Base-by-base conservation (phyloP, 2,113 vertebrate genomes). In the Toxostoma redivivum region DNA sequence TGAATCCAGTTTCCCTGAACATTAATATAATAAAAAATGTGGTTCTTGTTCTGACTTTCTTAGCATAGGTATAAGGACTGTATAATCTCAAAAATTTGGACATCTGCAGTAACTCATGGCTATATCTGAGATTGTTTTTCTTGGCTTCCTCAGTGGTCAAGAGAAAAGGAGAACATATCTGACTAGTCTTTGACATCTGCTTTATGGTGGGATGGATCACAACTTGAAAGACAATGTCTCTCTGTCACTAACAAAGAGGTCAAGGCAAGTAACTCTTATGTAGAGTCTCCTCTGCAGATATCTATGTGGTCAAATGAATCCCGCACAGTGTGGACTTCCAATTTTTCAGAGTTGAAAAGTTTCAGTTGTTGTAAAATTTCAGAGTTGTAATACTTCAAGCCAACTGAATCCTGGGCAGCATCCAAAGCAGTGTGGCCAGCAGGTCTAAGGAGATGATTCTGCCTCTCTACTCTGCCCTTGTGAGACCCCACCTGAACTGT, bases 281-380 rank as follows among this genome's bases (percentile, higher is more conserved):
- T 22, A 45, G 16, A 53, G 2, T 62, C 30, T 74, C 35, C 27
- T 88, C 28, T 18, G 12, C 2, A 38, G 12, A 35, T n/a, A 47
- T 3, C 30, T 67, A 11, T 11, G 6, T 47, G 17, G 20, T n/a
- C 0, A 0, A 67, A 92, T 45, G 28, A 65, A 76, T 88, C 45
- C 67, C 58, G 56, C 19, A 9, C 31, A 44, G 13, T 53, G 18
- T 10, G 6, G n/a, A 18, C 40, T 64, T 31, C 11, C 47, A 48
- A 45, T 48, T 83, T 60, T 60, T 38, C 57, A 16, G 33, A 82
- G 28, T 28, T 57, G 31, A 37, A 83, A 92, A 86, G 40, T 79
- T 78, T 58, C 51, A 56, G 30, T 35, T 47, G 7, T 11, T 27
- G 9, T 40, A 71, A 40, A 62, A 71, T 56, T 71, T 64, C 57